Conservation (phyloP, 2,797 vertebrate species). For the Neosilurus mollespiculum region DNA sequence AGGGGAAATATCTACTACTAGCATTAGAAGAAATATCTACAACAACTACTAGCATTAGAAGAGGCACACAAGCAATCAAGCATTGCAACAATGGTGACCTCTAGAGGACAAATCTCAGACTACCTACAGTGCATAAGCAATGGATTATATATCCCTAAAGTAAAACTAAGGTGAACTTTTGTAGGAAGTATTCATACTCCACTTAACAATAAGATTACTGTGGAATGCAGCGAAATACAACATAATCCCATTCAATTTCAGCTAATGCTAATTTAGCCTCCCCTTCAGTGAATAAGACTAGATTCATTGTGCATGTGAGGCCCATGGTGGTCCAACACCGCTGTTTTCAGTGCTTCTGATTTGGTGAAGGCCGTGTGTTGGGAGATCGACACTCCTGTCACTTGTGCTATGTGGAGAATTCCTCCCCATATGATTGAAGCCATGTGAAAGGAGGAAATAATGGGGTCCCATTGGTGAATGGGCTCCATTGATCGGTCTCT, state of each 20-base stretch:
- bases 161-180: neutral
- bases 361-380: slow-evolving; percentile 53
- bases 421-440: slow-evolving; percentile 80
- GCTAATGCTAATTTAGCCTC: slow-evolving; percentile 74
- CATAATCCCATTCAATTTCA: neutral
- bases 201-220: slow-evolving; percentile 11
- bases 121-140: neutral
- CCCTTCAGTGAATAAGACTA: slow-evolving; percentile 70
- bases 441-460: slow-evolving; percentile 84
- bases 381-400: slow-evolving; percentile 71
- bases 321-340: slow-evolving; percentile 27
- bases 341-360: slow-evolving; percentile 33
- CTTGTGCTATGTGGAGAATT: slow-evolving; percentile 75
- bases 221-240: slow-evolving; percentile 49
- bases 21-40: slow-evolving; percentile 4
- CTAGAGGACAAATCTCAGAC: slow-evolving; percentile 55
- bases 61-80: neutral
- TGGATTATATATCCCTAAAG: neutral
- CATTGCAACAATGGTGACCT: slow-evolving; percentile 53
- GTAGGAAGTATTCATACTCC: neutral
- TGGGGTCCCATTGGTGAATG: slow-evolving; percentile 75
- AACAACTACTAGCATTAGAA: slow-evolving; percentile 1
- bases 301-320: slow-evolving; percentile 33
- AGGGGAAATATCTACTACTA: slow-evolving; percentile 11
- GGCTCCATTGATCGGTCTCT: slow-evolving; percentile 71